A percentile compares a stretch with the other conserved stretches of the same genome.
Evolutionary conservation across 2,888 invertebrate genomes (phyloP).

Genomic region (Gnatocerus cornutus): DNA sequence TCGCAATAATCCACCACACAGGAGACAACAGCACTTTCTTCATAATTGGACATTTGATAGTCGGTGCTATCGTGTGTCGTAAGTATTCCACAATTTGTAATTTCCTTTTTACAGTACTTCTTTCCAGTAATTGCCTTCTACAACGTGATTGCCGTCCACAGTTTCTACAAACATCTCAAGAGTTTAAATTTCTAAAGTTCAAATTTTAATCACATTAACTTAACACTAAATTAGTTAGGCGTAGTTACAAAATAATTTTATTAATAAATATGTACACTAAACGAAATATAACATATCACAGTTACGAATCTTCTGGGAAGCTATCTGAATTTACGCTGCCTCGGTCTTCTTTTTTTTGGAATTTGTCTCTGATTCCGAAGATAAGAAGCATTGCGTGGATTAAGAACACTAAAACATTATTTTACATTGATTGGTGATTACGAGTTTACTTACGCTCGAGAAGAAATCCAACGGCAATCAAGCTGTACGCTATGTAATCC

Average conservation of each 20-base stretch:
- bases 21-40: conserved; percentile 61
- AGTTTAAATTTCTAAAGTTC: conserved; percentile 66
- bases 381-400: conserved; percentile 25
- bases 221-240: conserved; percentile 23
- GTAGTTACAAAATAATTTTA: conserved; percentile 26
- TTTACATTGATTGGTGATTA: not conserved
- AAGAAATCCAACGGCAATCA: conserved; percentile 34
- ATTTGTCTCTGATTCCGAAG: conserved; percentile 12
- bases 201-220: conserved; percentile 17
- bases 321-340: conserved; percentile 11
- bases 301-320: conserved; percentile 4
- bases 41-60: conserved; percentile 63
- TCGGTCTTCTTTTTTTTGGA: not conserved
- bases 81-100: conserved; percentile 52
- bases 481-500: conserved; percentile 38
- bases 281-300: conserved; percentile 18
- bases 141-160: conserved; percentile 64
- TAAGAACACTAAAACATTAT: conserved; percentile 26
- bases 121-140: conserved; percentile 66
- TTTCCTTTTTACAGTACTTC: conserved; percentile 37
- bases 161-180: conserved; percentile 65
- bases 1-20: conserved; percentile 64
- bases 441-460: conserved; percentile 32
- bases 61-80: conserved; percentile 61
- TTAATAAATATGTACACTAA: conserved; percentile 26